Base-by-base conservation (phyloP, 2,797 vertebrate species). In the Phrynocephalus guinanensis region DNA sequence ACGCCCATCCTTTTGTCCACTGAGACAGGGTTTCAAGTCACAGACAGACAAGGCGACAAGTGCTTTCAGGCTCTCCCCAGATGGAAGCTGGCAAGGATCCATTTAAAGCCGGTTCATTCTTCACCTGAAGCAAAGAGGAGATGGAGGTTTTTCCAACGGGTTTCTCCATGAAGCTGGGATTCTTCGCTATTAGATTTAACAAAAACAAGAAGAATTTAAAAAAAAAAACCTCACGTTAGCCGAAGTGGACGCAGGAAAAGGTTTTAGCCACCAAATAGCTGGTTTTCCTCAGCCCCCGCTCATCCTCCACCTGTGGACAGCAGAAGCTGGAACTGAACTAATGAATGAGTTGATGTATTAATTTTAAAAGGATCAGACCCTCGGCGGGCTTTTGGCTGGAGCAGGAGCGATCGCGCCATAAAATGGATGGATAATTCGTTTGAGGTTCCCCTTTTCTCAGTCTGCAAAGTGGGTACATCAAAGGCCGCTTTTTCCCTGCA, bases 191-290 rank as follows among this genome's bases (percentile, higher is more conserved):
- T 2, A 18, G 48, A 10, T 28, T 82, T 48, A 24, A 24, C 52
- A 48, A 20, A 18, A 20, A 5, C 68, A 22, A 44, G 33, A 33
- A 22, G 22, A 56, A 56, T 44, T 44, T 44, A 44, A 44, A 44
- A 44, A 4, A 44, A 44, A 48, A 10, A 48, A 44, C 24, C 38
- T 66, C 52, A 33, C 28, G 38, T 22, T 63, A 38, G 68, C n/a
- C 28, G 67, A 9, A 3, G 3, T 3, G 0, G 9, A 1, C 9
- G 33, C 13, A 28, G 1, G 7, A 3, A 30, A 72, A 24, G 1
- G 15, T 60, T 20, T 18, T 33, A 8, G 6, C 52, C 52, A 6
- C 5, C 30, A 22, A n/a, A 1, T 1, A 1, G 28, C 6, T 15
- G 13, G 10, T 68, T 33, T 86, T 38, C 38, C 1, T n/a, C 13